Base-by-base conservation (phyloP, 1,140 invertebrate species). In the Scylla paramamosain region DNA sequence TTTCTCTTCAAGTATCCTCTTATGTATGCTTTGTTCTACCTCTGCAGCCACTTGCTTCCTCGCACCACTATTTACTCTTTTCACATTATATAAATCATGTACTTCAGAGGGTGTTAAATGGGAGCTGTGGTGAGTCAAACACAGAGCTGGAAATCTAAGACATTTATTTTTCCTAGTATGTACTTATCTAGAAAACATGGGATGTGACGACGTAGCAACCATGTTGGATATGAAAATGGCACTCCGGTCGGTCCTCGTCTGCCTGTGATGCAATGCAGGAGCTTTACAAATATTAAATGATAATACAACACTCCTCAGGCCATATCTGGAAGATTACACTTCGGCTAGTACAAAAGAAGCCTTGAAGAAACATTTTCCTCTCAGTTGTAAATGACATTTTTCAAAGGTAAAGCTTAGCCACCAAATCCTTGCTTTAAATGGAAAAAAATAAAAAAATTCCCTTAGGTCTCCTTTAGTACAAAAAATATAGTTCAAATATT, bases 181-280 rank as follows among this genome's bases (percentile, higher is more conserved):
- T 89, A 82, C 52, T 94, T 91, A 89, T 92, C 94, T 95, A 95
- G 94, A 95, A 95, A 95, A 95, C 90, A 91, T 92, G 94, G 94
- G 94, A 95, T 95, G 94, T 92, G 94, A 95, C 77, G 88, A 92
- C 94, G 45, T 95, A 95, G 89, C 90, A 95, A 95, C 94, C 94
- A 95, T 95, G 94, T 95, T 95, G 94, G 94, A 95, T 91, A 95
- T 95, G 94, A 95, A 95, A 91, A 91, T 95, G 94, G 94, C 77
- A 86, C 67, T 95, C 77, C 46, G 31, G 77, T 87, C 89, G 20
- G 77, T 86, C 89, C 48, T 92, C 29, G 46, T 91, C 83, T 87
- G 83, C 82, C 59, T 31, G 93, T 87, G 88, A 91, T 88, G 29
- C 39, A 45, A 94, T 90, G 46, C 59, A 91, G 88, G 87, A 87